Percentiles rank a stretch among this genome's conserved stretches.
Evolutionary conservation across 2,113 vertebrate genomes (phyloP).

Genomic region (Gnathonemus echidnorhynchus): DNA sequence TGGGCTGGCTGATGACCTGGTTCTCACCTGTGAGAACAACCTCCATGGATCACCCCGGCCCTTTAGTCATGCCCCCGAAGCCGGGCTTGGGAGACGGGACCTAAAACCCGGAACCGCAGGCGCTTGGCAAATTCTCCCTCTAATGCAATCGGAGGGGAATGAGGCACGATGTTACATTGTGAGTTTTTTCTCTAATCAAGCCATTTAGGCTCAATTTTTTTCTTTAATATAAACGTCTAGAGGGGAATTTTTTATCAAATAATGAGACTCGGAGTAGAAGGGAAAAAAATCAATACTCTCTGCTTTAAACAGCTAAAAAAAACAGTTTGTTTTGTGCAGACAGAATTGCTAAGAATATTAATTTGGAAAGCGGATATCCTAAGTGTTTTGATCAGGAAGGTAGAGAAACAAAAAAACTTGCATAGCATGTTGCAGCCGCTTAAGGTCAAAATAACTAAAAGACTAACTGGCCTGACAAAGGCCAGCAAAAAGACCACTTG

Average conservation of each 20-base stretch:
- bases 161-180: not conserved
- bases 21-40: not conserved
- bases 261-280: not conserved
- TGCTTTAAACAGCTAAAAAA: constrained; percentile 3
- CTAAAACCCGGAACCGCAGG: not conserved
- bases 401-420: not conserved
- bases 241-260: constrained; percentile 2
- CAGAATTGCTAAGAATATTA: not conserved
- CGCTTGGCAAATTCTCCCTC: not conserved
- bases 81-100: not conserved
- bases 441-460: not conserved
- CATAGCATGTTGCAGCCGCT: not conserved
- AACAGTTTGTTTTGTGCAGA: not conserved
- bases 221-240: not conserved
- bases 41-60: not conserved
- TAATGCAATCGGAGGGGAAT: not conserved
- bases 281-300: not conserved
- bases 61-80: not conserved
- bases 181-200: not conserved
- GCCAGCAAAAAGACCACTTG: not conserved
- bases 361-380: not conserved
- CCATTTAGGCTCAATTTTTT: not conserved
- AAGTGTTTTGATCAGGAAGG: not conserved
- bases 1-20: not conserved
- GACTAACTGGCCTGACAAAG: not conserved